Evolutionary conservation across 1,140 invertebrate genomes (phyloP).

Genomic region (Leucophenga varia): DNA sequence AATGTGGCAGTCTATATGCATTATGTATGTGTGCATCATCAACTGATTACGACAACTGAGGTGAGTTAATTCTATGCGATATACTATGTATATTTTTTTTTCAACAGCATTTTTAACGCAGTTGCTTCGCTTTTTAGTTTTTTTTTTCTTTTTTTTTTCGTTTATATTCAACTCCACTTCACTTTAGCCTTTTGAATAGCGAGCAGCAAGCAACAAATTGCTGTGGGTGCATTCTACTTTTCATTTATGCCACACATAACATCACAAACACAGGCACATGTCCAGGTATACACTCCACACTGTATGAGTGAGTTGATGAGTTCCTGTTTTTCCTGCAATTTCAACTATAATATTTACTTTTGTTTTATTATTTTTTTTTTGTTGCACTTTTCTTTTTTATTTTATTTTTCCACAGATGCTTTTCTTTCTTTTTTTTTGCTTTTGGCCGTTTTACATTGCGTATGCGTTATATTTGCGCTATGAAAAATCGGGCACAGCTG

Average conservation of each 20-base stretch:
- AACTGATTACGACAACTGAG: neutral
- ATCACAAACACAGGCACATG: conserved; percentile 5
- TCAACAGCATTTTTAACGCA: neutral
- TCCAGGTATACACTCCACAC: conserved; percentile 3
- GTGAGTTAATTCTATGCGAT: conserved; percentile 1
- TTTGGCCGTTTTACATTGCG: no score
- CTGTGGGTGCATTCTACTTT: conserved; percentile 19
- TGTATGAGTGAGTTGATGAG: neutral
- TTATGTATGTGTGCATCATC: conserved; percentile 2
- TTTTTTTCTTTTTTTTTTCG: no score
- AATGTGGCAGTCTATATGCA: no score
- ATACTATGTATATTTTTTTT: no score
- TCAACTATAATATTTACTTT: no score
- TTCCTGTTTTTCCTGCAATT: conserved; percentile 10
- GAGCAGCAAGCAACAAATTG: conserved; percentile 12
- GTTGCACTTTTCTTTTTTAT: conserved; percentile 35
- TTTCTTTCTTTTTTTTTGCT: neutral
- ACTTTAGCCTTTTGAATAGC: no score
- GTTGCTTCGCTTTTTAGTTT: neutral
- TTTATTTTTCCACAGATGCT: conserved; percentile 26
- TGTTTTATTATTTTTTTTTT: conserved; percentile 35
- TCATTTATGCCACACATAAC: no score
- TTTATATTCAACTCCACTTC: no score
- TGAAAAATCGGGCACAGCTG: no score
- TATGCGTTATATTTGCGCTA: no score